Base-by-base conservation (phyloP, 1,140 invertebrate genomes). In the Pseudomyrmex concolor region DNA sequence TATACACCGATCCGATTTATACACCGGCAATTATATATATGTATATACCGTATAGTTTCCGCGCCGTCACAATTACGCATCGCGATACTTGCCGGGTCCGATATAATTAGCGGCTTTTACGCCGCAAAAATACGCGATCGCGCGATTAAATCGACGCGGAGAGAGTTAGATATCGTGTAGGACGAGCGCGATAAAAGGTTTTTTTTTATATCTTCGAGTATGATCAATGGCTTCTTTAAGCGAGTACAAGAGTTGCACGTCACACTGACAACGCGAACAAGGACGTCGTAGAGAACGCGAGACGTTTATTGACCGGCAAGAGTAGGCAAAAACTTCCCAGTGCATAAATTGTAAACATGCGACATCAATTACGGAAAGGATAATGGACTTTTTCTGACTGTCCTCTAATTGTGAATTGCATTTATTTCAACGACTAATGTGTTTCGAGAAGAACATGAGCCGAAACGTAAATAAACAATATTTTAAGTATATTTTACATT, bases 181-280 rank as follows among this genome's bases (percentile, higher is more conserved):
- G 43, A 70, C 54, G 63, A 77, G 34, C 74, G 43, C 43, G n/a
- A 80, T 70, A 59, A 71, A 59, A 12, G 13, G 3, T 25, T 25
- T 64, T 78, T n/a, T 45, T 64, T 78, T 70, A 34, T 12, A 12
- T 50, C 34, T 60, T 71, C 45, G 8, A 12, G 7, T 12, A 59
- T 25, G 43, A 70, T 80, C 76, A 71, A 80, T 80, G 66, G 55
- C 76, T 80, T 80, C 76, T 80, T 80, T 59, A 78, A 78, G 15
- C 34, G 15, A 4, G 43, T 8, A 12, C 43, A 25, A 48, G 51
- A 80, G 34, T 34, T 34, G 34, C 5, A 34, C 34, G 34, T 80
- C 48, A 70, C 8, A 45, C 48, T 19, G 59, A 13, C 7, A 51
- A 76, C 43, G 15, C 34, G 50, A 77, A 48, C 54, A 12, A 9